Evolutionary conservation across 2,113 vertebrate species (phyloP).

Genomic region (Limnothrissa miodon): DNA sequence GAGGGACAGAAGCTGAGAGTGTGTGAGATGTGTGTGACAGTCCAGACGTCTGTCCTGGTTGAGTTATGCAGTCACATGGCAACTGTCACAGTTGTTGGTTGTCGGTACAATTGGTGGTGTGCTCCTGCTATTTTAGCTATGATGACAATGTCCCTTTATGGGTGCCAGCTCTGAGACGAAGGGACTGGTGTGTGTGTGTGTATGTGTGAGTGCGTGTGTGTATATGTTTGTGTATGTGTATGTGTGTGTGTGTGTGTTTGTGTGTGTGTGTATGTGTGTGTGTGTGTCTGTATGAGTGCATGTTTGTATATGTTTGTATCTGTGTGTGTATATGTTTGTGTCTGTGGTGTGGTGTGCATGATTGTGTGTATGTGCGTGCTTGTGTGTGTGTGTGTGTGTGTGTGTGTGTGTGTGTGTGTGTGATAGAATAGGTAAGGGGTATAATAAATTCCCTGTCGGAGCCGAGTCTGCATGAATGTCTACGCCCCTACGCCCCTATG

Average conservation of each 20-base stretch:
- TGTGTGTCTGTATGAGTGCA: neutral
- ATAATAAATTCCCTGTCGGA: conserved; percentile 2
- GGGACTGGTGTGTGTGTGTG: neutral
- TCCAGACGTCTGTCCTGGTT: neutral
- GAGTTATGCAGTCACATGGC: neutral
- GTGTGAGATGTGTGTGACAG: neutral
- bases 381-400: conserved; percentile 3
- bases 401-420: conserved; percentile 41
- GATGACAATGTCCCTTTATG: conserved; percentile 3
- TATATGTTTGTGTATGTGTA: neutral
- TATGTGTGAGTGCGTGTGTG: neutral
- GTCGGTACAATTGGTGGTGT: neutral
- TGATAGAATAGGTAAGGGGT: too few relatives aligned
- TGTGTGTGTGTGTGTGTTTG: neutral
- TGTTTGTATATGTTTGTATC: neutral
- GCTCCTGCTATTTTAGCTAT: neutral
- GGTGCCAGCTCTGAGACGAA: neutral
- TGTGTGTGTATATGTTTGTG: neutral
- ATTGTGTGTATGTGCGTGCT: neutral
- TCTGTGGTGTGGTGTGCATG: neutral
- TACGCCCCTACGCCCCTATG: conserved; percentile 50
- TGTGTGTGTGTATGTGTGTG: neutral
- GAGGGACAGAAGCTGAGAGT: neutral
- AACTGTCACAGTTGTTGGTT: neutral
- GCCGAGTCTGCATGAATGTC: conserved; percentile 49